phyloP scores from a whole-genome alignment of 1,140 invertebrate species.

The Papilio glaucus region DNA sequence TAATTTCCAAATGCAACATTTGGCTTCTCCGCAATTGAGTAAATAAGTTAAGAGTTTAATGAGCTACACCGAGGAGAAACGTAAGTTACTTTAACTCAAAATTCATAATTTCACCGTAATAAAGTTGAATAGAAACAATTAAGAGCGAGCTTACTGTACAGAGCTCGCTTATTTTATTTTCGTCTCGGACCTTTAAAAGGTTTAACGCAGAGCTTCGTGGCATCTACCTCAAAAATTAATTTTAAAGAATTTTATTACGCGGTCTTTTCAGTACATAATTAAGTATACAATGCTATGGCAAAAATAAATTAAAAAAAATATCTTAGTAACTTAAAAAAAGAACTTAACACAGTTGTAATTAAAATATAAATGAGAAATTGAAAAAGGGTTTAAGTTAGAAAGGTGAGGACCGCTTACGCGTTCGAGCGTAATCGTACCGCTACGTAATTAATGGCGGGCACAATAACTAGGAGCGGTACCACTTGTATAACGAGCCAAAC shows the following conservation, averaged over 20 bases:
- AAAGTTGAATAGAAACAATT: conserved; percentile 1
- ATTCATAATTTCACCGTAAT: conserved; percentile 21
- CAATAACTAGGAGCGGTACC: too few relatives aligned
- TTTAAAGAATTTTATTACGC: background rate
- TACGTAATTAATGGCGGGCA: too few relatives aligned
- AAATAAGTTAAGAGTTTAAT: conserved; percentile 18
- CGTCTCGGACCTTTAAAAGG: background rate
- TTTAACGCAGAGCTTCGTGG: background rate
- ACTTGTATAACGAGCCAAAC: too few relatives aligned
- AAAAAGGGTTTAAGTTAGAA: too few relatives aligned
- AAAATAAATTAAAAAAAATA: background rate
- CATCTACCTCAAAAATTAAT: background rate
- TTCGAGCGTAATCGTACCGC: too few relatives aligned
- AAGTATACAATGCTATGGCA: too few relatives aligned
- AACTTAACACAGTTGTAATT: background rate
- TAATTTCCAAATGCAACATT: background rate
- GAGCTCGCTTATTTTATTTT: conserved; percentile 6
- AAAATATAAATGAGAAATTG: background rate
- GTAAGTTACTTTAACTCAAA: conserved; percentile 23
- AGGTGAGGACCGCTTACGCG: too few relatives aligned
- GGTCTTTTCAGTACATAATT: background rate
- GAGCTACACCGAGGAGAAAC: background rate
- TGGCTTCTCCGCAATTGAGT: background rate
- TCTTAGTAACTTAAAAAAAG: background rate
- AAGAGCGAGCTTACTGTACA: background rate